Conservation (phyloP, 1,140 invertebrate genomes). For the Nephila pilipes region DNA sequence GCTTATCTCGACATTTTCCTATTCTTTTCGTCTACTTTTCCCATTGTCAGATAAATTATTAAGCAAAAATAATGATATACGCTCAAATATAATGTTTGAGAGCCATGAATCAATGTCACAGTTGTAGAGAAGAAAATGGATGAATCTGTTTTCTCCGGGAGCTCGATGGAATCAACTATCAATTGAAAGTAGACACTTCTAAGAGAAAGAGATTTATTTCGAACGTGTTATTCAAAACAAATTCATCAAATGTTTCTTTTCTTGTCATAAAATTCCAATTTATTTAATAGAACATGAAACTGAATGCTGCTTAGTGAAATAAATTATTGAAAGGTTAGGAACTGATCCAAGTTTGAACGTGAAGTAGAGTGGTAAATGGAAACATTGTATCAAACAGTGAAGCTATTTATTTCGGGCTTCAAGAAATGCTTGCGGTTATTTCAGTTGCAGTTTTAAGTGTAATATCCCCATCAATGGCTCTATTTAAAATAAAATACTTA, state of each 20-base stretch:
- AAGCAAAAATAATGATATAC: slow-evolving; percentile 13
- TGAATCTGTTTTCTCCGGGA: background rate
- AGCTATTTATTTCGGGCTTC: too few relatives aligned
- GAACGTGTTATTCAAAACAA: background rate
- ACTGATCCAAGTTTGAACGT: too few relatives aligned
- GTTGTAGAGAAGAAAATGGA: background rate
- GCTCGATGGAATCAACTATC: background rate
- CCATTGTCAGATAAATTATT: slow-evolving; percentile 14
- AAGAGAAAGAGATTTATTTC: background rate
- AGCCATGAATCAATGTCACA: slow-evolving; percentile 27
- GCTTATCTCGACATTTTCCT: background rate
- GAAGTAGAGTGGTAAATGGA: too few relatives aligned
- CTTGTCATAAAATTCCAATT: background rate
- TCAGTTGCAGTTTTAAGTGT: too few relatives aligned
- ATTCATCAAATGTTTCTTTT: background rate
- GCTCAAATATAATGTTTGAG: background rate
- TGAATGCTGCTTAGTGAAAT: too few relatives aligned
- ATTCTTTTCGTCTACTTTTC: background rate
- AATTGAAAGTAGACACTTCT: slow-evolving; percentile 23
- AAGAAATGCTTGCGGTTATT: too few relatives aligned
- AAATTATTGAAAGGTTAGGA: too few relatives aligned
- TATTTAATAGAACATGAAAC: too few relatives aligned
- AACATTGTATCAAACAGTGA: too few relatives aligned
- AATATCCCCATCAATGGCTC: too few relatives aligned
- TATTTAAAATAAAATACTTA: too few relatives aligned